These are phyloP conservation scores for Drosophila orena DNA, from an alignment of 1,140 invertebrate genomes.

Conservation along the genomic window DNA sequence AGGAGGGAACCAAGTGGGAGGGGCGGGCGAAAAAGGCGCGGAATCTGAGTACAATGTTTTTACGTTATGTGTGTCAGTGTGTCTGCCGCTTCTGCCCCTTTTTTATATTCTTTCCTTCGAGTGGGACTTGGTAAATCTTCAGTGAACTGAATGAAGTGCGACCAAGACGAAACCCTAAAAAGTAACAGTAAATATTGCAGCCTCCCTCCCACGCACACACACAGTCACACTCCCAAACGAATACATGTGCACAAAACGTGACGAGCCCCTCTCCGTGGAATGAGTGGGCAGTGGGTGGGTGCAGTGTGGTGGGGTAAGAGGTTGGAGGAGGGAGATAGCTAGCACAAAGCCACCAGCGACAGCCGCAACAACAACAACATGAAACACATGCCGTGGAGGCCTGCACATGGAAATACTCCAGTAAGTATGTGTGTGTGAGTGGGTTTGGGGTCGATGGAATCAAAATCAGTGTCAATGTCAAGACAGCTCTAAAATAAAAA, in stretches of 20 bases:
- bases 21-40: constrained; percentile 40
- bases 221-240: neutral
- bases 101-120: constrained; percentile 24
- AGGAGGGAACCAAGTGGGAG: constrained; percentile 11
- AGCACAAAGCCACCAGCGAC: constrained; percentile 39
- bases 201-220: constrained; percentile 28
- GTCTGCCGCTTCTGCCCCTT: constrained; percentile 36
- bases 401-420: constrained; percentile 24
- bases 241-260: constrained; percentile 49
- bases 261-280: constrained; percentile 54
- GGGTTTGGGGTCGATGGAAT: constrained; percentile 52
- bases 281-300: constrained; percentile 28
- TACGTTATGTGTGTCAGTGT: constrained; percentile 73
- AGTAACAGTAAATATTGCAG: constrained; percentile 56
- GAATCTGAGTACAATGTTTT: constrained; percentile 50
- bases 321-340: constrained; percentile 30
- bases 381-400: constrained; percentile 23
- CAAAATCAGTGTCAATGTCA: constrained; percentile 68
- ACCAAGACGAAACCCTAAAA: constrained; percentile 59
- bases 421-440: constrained; percentile 12
- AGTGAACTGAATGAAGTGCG: constrained; percentile 49
- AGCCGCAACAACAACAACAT: constrained; percentile 11
- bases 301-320: neutral
- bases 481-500: constrained; percentile 37
- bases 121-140: constrained; percentile 48